These are phyloP conservation scores for Cyprinodon diabolis DNA, from an alignment of 2,797 vertebrate genomes.

Conservation along the genomic window DNA sequence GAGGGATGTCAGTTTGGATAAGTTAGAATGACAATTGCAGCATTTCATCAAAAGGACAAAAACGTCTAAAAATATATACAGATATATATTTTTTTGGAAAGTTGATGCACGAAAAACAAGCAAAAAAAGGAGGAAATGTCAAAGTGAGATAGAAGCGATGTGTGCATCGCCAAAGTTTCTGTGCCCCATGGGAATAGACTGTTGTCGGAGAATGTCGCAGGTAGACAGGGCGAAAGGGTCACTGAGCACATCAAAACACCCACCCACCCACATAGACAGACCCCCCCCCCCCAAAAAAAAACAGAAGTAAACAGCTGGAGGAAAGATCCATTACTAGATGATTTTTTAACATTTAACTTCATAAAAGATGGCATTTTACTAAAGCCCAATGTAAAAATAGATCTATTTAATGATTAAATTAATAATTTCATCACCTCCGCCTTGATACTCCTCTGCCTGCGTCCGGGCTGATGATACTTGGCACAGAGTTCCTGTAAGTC, in stretches of 20 bases:
- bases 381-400: conserved; percentile 2
- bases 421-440: conserved; percentile 83
- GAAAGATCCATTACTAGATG: conserved; percentile 18
- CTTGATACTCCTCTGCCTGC: conserved; percentile 88
- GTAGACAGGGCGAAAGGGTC: conserved; percentile 72
- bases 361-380: conserved; percentile 15
- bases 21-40: conserved; percentile 41
- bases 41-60: conserved; percentile 40
- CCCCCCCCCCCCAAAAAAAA: conserved; percentile 46
- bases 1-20: conserved; percentile 57
- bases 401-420: neutral
- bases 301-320: conserved; percentile 21
- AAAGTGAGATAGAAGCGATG: conserved; percentile 55
- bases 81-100: neutral
- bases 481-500: conserved; percentile 90
- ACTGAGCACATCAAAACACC: conserved; percentile 68
- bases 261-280: conserved; percentile 29
- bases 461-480: conserved; percentile 93
- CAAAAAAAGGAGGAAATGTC: conserved; percentile 68
- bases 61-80: conserved; percentile 34
- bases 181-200: conserved; percentile 56
- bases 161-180: conserved; percentile 31
- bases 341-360: neutral
- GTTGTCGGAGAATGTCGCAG: conserved; percentile 67
- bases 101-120: conserved; percentile 17